Evolutionary conservation across 2,888 invertebrate species (phyloP), one percentile per base, ranked within the genome.

Genomic region (Tiphia femorata): DNA sequence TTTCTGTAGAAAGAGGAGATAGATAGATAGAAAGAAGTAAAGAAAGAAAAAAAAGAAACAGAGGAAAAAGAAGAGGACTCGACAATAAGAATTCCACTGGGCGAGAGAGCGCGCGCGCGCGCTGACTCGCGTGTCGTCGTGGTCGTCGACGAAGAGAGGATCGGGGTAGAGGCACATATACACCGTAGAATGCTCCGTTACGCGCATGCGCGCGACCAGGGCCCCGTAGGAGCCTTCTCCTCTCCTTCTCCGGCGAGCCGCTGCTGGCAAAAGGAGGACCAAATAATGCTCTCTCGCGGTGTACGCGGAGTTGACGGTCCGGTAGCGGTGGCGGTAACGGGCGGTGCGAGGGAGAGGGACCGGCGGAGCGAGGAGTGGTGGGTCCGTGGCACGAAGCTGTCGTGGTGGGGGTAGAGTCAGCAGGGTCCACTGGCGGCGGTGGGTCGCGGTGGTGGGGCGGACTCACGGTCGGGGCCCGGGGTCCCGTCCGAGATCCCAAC

Each of bases 401-500:
- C 17, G 51, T 40, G 10, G 40, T n/a, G 20, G 27, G 43, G 27
- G 52, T 46, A 38, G 23, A 29, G 29, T 6, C 49, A 43, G 44
- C 61, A 58, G 70, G 68, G 61, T 64, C 69, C 62, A 21, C 40
- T 12, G 21, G 20, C 12, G 8, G 41, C 25, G 25, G 19, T 30
- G 19, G 17, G 27, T 12, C 14, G n/a, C n/a, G 19, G 20, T 21
- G 42, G 50, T 50, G 50, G 50, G 50, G 35, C n/a, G 33, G 42
- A 50, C 60, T 48, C 35, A 56, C 54, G 43, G 50, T 42, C 75
- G 76, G 76, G 76, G 74, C 76, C 74, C 68, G 74, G 70, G 72
- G 73, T 73, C 76, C 73, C 73, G 73, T 70, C 73, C 73, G 70
- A 71, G 72, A 70, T 67, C 62, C 58, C 73, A 63, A 70, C 73